Evolutionary conservation across 2,113 vertebrate genomes (phyloP).

Genomic region (Syngnathus typhle): DNA sequence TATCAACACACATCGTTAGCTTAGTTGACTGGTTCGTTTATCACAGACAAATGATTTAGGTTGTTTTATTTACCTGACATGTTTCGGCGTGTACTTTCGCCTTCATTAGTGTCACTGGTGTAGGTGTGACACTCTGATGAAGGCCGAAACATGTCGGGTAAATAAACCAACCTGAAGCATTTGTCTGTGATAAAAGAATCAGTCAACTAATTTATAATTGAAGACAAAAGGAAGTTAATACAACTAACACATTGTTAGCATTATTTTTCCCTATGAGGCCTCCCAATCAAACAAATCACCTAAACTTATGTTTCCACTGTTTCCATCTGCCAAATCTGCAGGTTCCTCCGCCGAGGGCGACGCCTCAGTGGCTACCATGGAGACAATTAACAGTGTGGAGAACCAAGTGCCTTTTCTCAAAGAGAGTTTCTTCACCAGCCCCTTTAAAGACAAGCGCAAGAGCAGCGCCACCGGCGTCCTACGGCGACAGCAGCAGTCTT

Average conservation of each 20-base stretch:
- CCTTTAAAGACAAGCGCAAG: constrained; percentile 70
- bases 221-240: no score
- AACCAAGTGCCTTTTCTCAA: constrained; percentile 69
- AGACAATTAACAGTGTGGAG: constrained; percentile 72
- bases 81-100: no score
- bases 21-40: no score
- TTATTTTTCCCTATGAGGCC: neutral
- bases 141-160: no score
- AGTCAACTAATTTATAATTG: no score
- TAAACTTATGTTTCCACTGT: constrained; percentile 6
- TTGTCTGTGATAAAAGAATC: no score
- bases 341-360: constrained; percentile 1
- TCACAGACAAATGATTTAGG: no score
- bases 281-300: neutral
- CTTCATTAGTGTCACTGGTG: no score
- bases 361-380: constrained; percentile 56
- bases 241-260: neutral
- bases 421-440: constrained; percentile 69
- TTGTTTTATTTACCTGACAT: no score
- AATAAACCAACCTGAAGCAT: no score
- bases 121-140: no score
- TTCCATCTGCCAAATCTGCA: constrained; percentile 5
- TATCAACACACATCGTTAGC: no score
- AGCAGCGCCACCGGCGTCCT: constrained; percentile 63
- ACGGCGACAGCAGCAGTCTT: constrained; percentile 49